phyloP scores from a whole-genome alignment of 2,797 vertebrate species.

The Leucoraja ocellata region DNA sequence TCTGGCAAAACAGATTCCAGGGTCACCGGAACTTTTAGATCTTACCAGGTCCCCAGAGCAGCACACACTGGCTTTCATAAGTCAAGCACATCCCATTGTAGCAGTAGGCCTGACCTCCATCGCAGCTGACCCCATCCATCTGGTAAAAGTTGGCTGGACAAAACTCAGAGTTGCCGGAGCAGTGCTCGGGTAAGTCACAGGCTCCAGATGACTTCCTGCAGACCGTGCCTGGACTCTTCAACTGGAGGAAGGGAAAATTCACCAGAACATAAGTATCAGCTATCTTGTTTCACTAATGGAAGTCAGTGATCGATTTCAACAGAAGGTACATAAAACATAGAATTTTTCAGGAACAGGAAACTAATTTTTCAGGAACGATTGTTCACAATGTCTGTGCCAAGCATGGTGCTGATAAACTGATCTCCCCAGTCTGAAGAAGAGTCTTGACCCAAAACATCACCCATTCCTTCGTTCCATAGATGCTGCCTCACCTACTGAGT shows the following conservation, averaged over 20 bases:
- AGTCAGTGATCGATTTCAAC: not conserved
- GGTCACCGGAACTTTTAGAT: rapidly evolving
- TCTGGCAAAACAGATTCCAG: not conserved
- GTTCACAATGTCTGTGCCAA: no score
- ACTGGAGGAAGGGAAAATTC: slow-evolving; percentile 51
- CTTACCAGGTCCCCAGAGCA: slow-evolving; percentile 87
- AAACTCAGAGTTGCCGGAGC: slow-evolving; percentile 75
- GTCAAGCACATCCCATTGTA: slow-evolving; percentile 97
- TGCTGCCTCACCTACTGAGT: no score
- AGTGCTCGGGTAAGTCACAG: slow-evolving; percentile 89
- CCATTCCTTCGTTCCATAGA: no score
- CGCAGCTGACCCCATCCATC: slow-evolving; percentile 75
- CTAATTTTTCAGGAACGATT: no score
- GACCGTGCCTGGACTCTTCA: slow-evolving; percentile 72
- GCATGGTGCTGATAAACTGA: no score
- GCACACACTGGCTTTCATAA: slow-evolving; percentile 80
- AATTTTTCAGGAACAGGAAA: no score
- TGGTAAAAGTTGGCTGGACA: slow-evolving; percentile 89
- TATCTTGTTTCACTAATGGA: not conserved
- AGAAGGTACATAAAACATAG: not conserved
- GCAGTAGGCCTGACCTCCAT: slow-evolving; percentile 73
- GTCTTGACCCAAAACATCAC: no score
- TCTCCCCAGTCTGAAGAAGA: no score
- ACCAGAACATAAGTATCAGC: not conserved
- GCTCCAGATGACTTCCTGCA: slow-evolving; percentile 70